phyloP scores from a whole-genome alignment of 2,888 invertebrate species.

The Hirtodrosophila trivittata region DNA sequence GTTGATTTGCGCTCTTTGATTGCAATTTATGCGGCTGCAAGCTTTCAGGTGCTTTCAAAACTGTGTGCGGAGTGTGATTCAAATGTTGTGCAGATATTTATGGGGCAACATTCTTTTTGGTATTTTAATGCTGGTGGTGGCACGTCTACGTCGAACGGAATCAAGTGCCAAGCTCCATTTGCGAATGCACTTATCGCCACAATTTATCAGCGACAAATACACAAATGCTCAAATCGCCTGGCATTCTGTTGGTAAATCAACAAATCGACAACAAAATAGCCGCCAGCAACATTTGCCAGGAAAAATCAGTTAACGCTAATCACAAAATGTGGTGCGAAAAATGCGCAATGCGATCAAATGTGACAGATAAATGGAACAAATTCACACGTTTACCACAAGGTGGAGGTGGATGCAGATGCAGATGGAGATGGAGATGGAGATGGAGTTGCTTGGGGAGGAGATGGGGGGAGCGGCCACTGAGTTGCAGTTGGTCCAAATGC shows the following conservation, averaged over 20 bases:
- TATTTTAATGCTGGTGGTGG: background rate
- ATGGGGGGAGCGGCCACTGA: slow-evolving; percentile 9
- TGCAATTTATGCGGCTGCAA: no score
- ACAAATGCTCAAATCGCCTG: slow-evolving; percentile 36
- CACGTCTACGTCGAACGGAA: background rate
- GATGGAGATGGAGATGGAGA: background rate
- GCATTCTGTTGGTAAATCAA: slow-evolving; percentile 43
- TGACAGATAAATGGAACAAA: slow-evolving; percentile 58
- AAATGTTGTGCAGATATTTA: no score
- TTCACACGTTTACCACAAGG: slow-evolving; percentile 39
- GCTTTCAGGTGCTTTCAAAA: no score
- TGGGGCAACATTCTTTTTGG: no score
- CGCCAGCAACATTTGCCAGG: slow-evolving; percentile 55
- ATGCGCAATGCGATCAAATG: slow-evolving; percentile 46
- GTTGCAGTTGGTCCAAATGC: slow-evolving; percentile 10
- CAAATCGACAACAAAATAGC: slow-evolving; percentile 63
- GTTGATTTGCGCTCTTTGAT: no score
- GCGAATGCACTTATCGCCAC: slow-evolving; percentile 48
- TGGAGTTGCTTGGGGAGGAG: background rate
- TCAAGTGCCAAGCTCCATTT: slow-evolving; percentile 25
- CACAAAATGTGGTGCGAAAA: slow-evolving; percentile 58
- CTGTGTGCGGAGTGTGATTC: no score
- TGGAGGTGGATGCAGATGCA: background rate
- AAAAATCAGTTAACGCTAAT: slow-evolving; percentile 64
- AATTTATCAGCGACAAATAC: slow-evolving; percentile 55